These are phyloP conservation scores for Schizaphis graminum DNA, from an alignment of 2,888 invertebrate species.

Conservation along the genomic window DNA sequence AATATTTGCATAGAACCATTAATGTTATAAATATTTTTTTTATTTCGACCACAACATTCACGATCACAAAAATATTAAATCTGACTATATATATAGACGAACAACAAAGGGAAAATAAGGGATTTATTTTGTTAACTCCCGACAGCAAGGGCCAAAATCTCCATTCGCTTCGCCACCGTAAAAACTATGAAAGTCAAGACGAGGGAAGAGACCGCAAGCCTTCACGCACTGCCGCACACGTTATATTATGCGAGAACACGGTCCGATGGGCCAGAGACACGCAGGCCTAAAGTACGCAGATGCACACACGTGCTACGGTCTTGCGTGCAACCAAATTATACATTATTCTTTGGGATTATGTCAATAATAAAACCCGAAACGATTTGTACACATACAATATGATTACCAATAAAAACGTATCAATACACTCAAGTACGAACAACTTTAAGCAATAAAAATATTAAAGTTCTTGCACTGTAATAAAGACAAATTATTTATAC, in stretches of 20 bases:
- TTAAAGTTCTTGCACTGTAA: not conserved
- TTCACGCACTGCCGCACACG: conserved; percentile 30
- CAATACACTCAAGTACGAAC: not conserved
- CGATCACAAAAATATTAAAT: conserved; percentile 19
- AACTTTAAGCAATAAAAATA: conserved; percentile 25
- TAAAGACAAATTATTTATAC: not conserved
- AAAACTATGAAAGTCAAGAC: conserved; percentile 40
- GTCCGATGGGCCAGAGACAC: conserved; percentile 41
- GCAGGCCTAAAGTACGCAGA: not conserved
- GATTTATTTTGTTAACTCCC: conserved; percentile 42
- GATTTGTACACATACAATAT: not conserved
- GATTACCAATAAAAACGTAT: not conserved
- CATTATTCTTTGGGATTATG: not conserved
- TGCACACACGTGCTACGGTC: not conserved
- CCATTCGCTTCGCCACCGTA: conserved; percentile 1
- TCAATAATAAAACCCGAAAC: not conserved
- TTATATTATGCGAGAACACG: conserved; percentile 47
- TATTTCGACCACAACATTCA: not conserved
- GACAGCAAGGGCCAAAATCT: conserved; percentile 30
- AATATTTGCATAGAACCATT: not conserved
- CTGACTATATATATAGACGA: not conserved
- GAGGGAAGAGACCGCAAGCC: conserved; percentile 9
- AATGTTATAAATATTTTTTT: not conserved
- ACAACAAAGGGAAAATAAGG: conserved; percentile 39
- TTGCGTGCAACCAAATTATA: not conserved